Evolutionary conservation across 2,113 vertebrate genomes (phyloP).

Genomic region (Salvator merianae): DNA sequence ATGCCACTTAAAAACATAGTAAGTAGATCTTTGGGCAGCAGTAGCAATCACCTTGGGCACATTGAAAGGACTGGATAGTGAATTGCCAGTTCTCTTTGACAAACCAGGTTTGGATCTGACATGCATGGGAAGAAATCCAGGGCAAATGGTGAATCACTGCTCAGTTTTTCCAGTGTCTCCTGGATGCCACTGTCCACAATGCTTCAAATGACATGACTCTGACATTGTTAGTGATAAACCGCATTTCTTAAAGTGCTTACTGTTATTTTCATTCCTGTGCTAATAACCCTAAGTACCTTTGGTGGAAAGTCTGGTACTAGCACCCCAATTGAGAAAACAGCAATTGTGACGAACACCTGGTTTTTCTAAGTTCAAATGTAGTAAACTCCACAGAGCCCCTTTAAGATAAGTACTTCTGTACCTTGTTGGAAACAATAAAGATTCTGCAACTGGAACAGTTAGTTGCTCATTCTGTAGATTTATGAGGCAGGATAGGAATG

Average conservation of each 20-base stretch:
- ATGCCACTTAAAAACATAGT: too few species aligned
- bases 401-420: conserved; percentile 7
- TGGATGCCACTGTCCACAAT: too few species aligned
- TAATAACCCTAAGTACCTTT: not conserved
- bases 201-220: too few species aligned
- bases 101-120: too few species aligned
- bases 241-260: not conserved
- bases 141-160: too few species aligned
- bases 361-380: not conserved
- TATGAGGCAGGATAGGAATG: not conserved
- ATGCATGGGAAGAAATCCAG: too few species aligned
- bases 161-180: too few species aligned
- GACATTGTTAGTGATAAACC: too few species aligned
- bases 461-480: not conserved
- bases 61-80: too few species aligned
- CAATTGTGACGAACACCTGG: not conserved
- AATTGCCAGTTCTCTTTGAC: too few species aligned
- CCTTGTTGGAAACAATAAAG: not conserved
- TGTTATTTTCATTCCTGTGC: not conserved
- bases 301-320: not conserved
- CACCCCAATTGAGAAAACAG: not conserved
- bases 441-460: not conserved
- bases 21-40: too few species aligned
- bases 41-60: too few species aligned
- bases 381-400: conserved; percentile 1